Conservation (phyloP, 92 coral and sea anemone genomes). For the Pocillopora meandrina region DNA sequence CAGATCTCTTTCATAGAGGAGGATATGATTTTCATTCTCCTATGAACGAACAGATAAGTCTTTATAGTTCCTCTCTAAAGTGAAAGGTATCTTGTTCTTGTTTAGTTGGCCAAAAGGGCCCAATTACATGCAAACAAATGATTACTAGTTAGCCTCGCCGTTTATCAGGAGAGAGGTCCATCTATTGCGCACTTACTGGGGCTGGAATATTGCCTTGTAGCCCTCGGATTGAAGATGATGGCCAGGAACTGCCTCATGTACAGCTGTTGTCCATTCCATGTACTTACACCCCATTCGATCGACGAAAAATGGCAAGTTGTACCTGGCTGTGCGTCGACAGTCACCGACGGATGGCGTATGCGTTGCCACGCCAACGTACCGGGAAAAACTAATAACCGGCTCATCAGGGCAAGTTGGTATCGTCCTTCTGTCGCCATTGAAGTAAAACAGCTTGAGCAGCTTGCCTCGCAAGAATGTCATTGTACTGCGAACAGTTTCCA, state of each 20-base stretch:
- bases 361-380: constrained; percentile 53
- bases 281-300: constrained; percentile 71
- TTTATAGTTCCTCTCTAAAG: too few species aligned
- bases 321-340: constrained; percentile 51
- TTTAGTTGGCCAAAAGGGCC: too few species aligned
- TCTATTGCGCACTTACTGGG: constrained; percentile 1
- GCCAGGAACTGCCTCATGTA: constrained; percentile 80
- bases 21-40: too few species aligned
- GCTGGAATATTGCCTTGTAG: constrained; percentile 56
- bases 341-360: constrained; percentile 40
- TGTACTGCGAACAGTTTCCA: constrained; percentile 41
- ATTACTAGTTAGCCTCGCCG: too few species aligned
- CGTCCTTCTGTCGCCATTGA: constrained; percentile 58
- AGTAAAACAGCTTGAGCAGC: constrained; percentile 39
- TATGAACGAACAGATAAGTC: too few species aligned
- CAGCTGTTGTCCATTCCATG: constrained; percentile 66
- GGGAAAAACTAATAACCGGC: constrained; percentile 52
- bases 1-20: too few species aligned
- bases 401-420: constrained; percentile 56
- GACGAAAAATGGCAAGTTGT: constrained; percentile 70
- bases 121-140: too few species aligned
- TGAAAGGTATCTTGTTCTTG: too few species aligned
- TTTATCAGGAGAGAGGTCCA: too few species aligned
- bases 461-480: constrained; percentile 33
- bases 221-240: constrained; percentile 72